Evolutionary conservation across 2,888 invertebrate genomes (phyloP), one percentile per base, ranked within the genome.

Genomic region (Drosophila sordidapex): DNA sequence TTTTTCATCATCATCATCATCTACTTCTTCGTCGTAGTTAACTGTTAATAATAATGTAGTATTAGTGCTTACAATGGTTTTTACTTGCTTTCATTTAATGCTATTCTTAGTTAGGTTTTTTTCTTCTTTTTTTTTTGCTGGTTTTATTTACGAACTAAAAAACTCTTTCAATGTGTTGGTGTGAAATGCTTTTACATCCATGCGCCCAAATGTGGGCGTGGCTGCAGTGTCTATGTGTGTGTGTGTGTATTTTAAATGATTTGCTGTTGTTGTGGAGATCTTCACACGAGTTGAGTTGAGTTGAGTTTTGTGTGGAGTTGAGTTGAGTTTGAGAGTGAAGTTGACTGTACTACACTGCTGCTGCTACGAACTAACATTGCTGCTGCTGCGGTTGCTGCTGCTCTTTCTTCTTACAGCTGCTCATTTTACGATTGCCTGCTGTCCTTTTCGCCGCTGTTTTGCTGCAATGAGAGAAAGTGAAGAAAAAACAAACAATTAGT

Each of bases 301-400:
- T 74, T 57, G 60, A 67, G 70, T 69, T 69, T 51, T 61, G 46
- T 57, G 56, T 27, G 36, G 63, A 67, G 66, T 76, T 43, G 58
- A 65, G 70, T 76, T 70, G 84, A 80, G 84, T 76, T 78, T 67
- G 70, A 74, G 73, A 74, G 87, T 88, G 82, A 70, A 89, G 87
- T 83, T 83, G 85, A 85, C 89, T 89, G 89, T 85, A 83, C 89
- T 85, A 83, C 76, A 83, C 79, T 76, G 74, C 65, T 69, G 70
- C 77, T 70, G 70, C 51, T 51, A 56, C 57, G 21, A 57, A 27
- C 57, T 57, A 63, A 51, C 52, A 76, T 72, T 70, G 58, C 40
- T n/a, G 63, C 51, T 11, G 58, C 74, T 48, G 35, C 51, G 10
- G 58, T 70, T 48, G 35, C 56, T 38, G 36, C 62, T 66, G 49